Evolutionary conservation across 2,888 invertebrate genomes (phyloP).

Genomic region (Zeuzera pyrina): DNA sequence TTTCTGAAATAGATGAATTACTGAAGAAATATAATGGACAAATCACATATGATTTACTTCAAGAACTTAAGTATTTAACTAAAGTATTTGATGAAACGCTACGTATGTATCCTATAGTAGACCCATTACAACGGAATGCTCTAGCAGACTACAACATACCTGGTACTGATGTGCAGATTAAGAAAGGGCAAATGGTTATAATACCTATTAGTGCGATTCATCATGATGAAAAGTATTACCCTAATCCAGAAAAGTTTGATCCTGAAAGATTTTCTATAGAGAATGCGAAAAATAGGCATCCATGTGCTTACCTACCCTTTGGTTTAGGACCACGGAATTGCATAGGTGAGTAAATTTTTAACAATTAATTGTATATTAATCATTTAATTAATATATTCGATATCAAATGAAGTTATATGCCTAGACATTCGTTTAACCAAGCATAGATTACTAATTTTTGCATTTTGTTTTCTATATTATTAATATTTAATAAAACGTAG

Average conservation of each 20-base stretch:
- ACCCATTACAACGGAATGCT: constrained; percentile 36
- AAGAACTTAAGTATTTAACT: constrained; percentile 45
- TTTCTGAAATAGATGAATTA: constrained; percentile 32
- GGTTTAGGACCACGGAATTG: constrained; percentile 20
- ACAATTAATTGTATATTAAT: neutral
- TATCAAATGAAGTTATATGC: too few species aligned
- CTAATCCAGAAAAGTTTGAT: constrained; percentile 23
- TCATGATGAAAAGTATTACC: constrained; percentile 41
- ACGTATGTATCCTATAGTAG: constrained; percentile 51
- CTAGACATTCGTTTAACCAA: constrained; percentile 4
- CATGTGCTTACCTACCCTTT: constrained; percentile 17
- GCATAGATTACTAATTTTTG: too few species aligned
- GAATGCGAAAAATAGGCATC: constrained; percentile 12
- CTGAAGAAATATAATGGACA: constrained; percentile 28
- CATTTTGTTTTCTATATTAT: neutral
- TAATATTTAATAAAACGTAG: too few species aligned
- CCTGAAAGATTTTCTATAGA: constrained; percentile 26
- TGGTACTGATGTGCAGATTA: constrained; percentile 26
- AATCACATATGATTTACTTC: constrained; percentile 41
- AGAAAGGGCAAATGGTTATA: constrained; percentile 24
- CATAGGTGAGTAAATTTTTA: constrained; percentile 12
- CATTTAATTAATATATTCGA: too few species aligned
- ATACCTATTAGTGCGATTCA: constrained; percentile 35
- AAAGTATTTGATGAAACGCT: constrained; percentile 49
- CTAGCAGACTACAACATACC: constrained; percentile 32